Conservation (phyloP, 2,113 vertebrate genomes). For the Recurvirostra avosetta region DNA sequence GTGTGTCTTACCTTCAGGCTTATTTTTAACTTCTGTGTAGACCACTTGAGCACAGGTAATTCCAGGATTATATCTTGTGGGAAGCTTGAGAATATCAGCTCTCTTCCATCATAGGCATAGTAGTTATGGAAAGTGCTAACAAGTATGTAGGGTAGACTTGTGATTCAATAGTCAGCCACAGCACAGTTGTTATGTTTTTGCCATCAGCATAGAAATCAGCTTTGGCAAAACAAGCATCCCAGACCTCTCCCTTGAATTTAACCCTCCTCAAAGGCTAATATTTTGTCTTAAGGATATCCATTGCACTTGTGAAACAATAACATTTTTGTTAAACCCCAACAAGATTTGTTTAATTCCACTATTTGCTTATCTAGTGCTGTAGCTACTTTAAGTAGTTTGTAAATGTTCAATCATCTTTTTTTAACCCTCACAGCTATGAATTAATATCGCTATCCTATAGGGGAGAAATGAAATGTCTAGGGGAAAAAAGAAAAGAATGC, state of each 20-base stretch:
- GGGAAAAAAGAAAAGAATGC: too few species aligned
- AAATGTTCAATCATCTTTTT: not conserved
- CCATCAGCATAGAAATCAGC: not conserved
- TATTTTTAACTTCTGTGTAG: not conserved
- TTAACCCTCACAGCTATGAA: not conserved
- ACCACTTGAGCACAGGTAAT: not conserved
- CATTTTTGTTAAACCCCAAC: rapidly evolving
- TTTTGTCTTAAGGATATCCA: not conserved
- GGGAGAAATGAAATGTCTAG: not conserved
- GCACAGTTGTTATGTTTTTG: not conserved
- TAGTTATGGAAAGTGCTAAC: not conserved
- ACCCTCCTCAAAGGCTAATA: not conserved
- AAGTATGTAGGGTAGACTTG: not conserved
- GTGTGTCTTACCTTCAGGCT: not conserved
- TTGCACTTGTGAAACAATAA: not conserved
- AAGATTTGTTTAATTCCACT: not conserved
- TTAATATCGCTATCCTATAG: not conserved
- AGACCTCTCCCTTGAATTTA: not conserved
- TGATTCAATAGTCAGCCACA: not conserved
- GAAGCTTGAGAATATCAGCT: not conserved
- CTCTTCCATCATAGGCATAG: not conserved
- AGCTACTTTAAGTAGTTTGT: not conserved
- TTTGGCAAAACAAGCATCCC: not conserved
- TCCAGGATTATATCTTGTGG: not conserved
- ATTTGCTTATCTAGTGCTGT: not conserved